These are phyloP conservation scores for Pseudomyrmex dendroicus DNA, from an alignment of 1,140 invertebrate species.

Conservation along the genomic window DNA sequence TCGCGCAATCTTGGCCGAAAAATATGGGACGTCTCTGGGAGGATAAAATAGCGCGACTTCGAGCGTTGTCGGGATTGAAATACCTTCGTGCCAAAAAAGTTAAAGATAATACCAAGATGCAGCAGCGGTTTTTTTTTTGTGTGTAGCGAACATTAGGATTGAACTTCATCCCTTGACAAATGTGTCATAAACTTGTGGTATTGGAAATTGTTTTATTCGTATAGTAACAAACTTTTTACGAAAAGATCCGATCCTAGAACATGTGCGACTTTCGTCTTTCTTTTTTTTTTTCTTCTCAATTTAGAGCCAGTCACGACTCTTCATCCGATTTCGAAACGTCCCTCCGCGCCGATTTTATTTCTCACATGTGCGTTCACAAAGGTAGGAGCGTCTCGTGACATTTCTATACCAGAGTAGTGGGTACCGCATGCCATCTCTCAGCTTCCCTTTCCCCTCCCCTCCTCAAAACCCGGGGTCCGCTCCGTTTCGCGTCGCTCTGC, in stretches of 20 bases:
- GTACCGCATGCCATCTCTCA: conserved; percentile 73
- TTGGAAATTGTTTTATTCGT: too few relatives aligned
- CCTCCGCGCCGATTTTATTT: not conserved
- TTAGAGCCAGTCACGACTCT: not conserved
- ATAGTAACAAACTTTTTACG: too few relatives aligned
- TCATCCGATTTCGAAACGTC: not conserved
- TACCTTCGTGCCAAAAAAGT: not conserved
- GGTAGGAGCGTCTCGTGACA: conserved; percentile 68
- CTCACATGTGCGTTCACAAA: conserved; percentile 30
- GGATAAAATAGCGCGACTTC: not conserved
- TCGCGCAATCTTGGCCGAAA: not conserved
- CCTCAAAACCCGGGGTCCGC: conserved; percentile 24
- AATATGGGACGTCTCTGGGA: not conserved
- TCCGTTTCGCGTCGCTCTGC: conserved; percentile 27
- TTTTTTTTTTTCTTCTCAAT: not conserved
- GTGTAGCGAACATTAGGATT: too few relatives aligned
- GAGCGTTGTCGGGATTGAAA: not conserved
- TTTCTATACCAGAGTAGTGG: conserved; percentile 65
- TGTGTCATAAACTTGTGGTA: too few relatives aligned
- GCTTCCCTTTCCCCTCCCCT: not conserved
- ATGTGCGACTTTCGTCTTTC: not conserved
- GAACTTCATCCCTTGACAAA: too few relatives aligned
- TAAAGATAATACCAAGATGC: not conserved
- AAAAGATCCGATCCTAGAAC: not conserved
- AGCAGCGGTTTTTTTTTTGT: not conserved